Evolutionary conservation across 2,113 vertebrate species (phyloP).

Genomic region (Oncorhynchus mykiss): DNA sequence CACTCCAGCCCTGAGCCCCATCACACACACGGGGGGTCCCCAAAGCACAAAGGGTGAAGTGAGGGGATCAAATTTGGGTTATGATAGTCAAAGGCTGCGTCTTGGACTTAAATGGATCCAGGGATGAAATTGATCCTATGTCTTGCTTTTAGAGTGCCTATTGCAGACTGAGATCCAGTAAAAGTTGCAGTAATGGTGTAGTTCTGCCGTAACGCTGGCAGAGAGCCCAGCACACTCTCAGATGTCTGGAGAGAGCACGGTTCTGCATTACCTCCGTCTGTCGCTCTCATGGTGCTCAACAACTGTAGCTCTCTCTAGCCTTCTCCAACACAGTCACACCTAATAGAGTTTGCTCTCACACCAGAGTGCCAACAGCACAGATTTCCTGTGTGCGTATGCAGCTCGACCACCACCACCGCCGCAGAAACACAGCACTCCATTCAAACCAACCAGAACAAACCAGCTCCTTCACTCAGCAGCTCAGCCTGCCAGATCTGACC

Average conservation of each 20-base stretch:
- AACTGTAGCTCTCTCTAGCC: neutral
- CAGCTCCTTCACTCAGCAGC: neutral
- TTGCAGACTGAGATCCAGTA: neutral
- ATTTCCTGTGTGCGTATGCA: neutral
- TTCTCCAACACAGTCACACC: constrained; percentile 5
- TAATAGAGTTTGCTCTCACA: neutral
- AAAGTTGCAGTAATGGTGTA: neutral
- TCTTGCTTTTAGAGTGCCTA: neutral
- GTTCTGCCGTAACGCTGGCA: neutral
- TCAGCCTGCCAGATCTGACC: constrained; percentile 18
- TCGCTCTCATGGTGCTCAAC: neutral
- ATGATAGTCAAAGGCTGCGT: neutral
- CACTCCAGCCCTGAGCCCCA: neutral
- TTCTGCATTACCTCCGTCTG: neutral
- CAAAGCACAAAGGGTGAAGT: neutral
- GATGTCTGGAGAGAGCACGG: neutral
- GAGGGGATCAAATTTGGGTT: neutral
- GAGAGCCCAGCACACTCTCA: neutral
- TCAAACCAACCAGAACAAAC: neutral
- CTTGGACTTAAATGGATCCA: neutral
- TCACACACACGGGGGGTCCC: neutral
- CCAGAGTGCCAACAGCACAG: neutral
- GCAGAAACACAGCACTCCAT: neutral
- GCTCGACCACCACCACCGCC: neutral
- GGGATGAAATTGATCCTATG: neutral